phyloP scores from a whole-genome alignment of 2,113 vertebrate species.

The Gymnocephalus cernua region DNA sequence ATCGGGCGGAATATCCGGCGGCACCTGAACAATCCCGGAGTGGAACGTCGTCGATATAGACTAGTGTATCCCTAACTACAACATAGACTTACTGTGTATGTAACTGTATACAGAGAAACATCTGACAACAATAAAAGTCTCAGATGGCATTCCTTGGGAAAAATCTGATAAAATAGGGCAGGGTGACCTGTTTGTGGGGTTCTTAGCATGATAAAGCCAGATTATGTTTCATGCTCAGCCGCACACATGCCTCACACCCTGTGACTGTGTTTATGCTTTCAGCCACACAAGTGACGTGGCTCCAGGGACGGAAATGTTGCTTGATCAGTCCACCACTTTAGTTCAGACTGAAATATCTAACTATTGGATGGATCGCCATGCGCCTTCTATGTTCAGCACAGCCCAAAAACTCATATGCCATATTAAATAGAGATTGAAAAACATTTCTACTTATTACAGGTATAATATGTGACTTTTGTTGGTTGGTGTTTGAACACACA shows the following conservation, averaged over 20 bases:
- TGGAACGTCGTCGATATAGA: no score
- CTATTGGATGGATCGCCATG: not conserved
- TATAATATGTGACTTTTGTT: no score
- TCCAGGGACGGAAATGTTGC: not conserved
- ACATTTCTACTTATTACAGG: no score
- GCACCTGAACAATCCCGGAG: no score
- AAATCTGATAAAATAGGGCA: slow-evolving; percentile 2
- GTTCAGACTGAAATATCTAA: not conserved
- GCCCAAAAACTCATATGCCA: no score
- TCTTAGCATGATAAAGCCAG: slow-evolving; percentile 21
- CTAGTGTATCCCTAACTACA: no score
- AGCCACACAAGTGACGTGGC: not conserved
- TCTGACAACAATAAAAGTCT: not conserved
- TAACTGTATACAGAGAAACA: not conserved
- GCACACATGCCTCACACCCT: not conserved
- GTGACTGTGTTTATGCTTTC: not conserved
- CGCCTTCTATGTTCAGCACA: no score
- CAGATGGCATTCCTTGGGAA: not conserved
- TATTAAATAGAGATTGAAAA: no score
- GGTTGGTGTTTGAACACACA: no score
- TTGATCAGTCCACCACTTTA: not conserved
- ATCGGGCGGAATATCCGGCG: no score
- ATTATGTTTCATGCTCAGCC: slow-evolving; percentile 1
- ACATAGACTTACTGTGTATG: not conserved
- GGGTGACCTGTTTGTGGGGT: not conserved